A percentile compares a stretch with the other conserved stretches of the same genome.
phyloP scores from a whole-genome alignment of 2,113 vertebrate genomes.

The Tragulus kanchil region DNA sequence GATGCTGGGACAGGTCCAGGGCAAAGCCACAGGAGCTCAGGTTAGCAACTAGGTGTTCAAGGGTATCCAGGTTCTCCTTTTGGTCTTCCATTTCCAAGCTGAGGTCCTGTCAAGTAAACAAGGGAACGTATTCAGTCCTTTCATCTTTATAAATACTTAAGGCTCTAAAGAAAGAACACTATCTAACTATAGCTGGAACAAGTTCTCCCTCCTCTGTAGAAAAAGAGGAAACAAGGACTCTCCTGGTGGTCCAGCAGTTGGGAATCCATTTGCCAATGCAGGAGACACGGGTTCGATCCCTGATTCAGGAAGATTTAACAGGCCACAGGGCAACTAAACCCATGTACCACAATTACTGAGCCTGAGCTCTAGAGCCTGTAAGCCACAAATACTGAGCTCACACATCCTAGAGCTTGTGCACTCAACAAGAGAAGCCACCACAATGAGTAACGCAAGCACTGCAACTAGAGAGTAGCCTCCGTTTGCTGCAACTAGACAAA shows the following conservation, averaged over 20 bases:
- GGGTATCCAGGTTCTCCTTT: constrained; percentile 89
- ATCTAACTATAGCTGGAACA: not conserved
- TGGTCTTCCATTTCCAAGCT: constrained; percentile 93
- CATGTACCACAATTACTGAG: not conserved
- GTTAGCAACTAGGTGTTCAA: constrained; percentile 91
- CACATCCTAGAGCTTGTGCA: not conserved
- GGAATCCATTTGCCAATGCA: not conserved
- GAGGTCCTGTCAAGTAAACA: constrained; percentile 90
- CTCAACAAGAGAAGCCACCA: not conserved
- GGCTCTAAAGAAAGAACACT: constrained; percentile 24
- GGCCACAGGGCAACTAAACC: not conserved
- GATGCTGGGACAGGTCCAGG: constrained; percentile 87
- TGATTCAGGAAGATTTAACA: not conserved
- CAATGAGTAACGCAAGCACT: not conserved
- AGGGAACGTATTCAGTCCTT: not conserved
- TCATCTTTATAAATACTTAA: not conserved
- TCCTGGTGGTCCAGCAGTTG: not conserved
- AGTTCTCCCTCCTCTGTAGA: not conserved
- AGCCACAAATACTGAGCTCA: not conserved
- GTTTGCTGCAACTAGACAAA: not conserved
- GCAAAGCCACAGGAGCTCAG: constrained; percentile 89
- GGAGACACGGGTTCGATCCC: not conserved
- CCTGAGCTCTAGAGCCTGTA: not conserved
- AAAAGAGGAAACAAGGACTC: not conserved
- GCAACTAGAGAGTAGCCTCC: not conserved